Percentiles rank a stretch among this genome's conserved stretches.
phyloP scores from a whole-genome alignment of 92 coral and sea anemone species.

The Hydrozoanthus gracilis region DNA sequence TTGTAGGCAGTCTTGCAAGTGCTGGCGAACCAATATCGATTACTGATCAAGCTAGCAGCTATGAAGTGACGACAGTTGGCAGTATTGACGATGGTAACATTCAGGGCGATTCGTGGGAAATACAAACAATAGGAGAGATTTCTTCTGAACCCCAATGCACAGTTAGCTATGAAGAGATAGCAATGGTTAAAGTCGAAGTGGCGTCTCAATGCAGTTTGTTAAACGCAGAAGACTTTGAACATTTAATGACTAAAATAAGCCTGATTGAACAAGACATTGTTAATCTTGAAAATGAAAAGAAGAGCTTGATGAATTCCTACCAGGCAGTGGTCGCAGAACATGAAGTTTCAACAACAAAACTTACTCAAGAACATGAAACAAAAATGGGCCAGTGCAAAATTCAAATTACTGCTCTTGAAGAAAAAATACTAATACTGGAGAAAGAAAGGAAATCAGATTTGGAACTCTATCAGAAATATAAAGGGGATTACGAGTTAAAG shows the following conservation, averaged over 20 bases:
- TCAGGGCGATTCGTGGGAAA: neutral
- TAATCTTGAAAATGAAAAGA: neutral
- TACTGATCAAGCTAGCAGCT: neutral
- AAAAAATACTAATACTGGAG: neutral
- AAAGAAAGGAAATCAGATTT: neutral
- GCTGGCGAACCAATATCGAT: neutral
- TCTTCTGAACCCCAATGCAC: neutral
- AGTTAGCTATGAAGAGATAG: neutral
- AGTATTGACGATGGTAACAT: neutral
- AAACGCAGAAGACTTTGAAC: neutral
- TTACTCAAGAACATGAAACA: constrained; percentile 10
- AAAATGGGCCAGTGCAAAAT: neutral
- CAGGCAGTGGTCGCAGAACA: neutral
- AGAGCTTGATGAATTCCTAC: neutral
- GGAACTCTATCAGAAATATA: neutral
- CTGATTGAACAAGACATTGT: neutral
- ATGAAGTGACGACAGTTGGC: neutral
- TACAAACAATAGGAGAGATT: neutral
- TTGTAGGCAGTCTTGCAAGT: neutral
- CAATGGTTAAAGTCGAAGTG: neutral
- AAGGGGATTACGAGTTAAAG: neutral
- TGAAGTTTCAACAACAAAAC: neutral
- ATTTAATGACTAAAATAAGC: neutral
- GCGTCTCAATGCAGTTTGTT: constrained; percentile 25
- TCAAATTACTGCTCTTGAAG: neutral